Evolutionary conservation across 1,140 invertebrate species (phyloP).

Genomic region (Drosophila kikkawai): DNA sequence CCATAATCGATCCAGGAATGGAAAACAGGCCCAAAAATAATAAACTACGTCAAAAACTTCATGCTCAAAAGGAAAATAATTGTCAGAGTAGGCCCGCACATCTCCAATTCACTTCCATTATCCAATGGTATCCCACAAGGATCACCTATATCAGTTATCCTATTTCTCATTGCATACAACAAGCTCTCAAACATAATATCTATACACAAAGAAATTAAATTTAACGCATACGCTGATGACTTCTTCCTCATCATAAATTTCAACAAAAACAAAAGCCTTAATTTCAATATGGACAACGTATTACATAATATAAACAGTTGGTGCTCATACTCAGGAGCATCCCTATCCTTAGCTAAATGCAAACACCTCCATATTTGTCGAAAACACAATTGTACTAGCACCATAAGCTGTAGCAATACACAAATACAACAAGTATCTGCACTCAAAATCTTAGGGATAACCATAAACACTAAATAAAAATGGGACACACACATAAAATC

Average conservation of each 20-base stretch:
- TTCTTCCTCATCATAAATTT: slow-evolving; percentile 17
- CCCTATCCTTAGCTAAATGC: too few relatives aligned
- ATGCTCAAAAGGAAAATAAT: slow-evolving; percentile 20
- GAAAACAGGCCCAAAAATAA: slow-evolving; percentile 14
- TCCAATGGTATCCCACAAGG: slow-evolving; percentile 14
- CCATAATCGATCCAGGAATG: slow-evolving; percentile 14
- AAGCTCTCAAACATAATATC: slow-evolving; percentile 13
- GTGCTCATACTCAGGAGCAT: too few relatives aligned
- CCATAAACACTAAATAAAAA: slow-evolving; percentile 14
- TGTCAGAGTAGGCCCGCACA: slow-evolving; percentile 2
- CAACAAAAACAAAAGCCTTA: slow-evolving; percentile 11
- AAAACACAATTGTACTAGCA: too few relatives aligned
- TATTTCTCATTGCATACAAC: slow-evolving; percentile 16
- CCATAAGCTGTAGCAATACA: too few relatives aligned
- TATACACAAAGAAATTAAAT: slow-evolving; percentile 6
- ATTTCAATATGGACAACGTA: slow-evolving; percentile 5
- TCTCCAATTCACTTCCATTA: slow-evolving; percentile 7
- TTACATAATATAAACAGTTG: background rate
- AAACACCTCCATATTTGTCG: too few relatives aligned
- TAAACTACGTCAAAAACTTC: slow-evolving; percentile 1
- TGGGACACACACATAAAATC: slow-evolving; percentile 20
- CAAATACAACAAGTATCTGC: too few relatives aligned
- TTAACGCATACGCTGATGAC: slow-evolving; percentile 11
- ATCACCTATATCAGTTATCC: slow-evolving; percentile 5
- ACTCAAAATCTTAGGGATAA: too few relatives aligned